Evolutionary conservation across 2,113 vertebrate species (phyloP), one percentile per base, ranked within the genome.

Genomic region (Clinocottus analis): DNA sequence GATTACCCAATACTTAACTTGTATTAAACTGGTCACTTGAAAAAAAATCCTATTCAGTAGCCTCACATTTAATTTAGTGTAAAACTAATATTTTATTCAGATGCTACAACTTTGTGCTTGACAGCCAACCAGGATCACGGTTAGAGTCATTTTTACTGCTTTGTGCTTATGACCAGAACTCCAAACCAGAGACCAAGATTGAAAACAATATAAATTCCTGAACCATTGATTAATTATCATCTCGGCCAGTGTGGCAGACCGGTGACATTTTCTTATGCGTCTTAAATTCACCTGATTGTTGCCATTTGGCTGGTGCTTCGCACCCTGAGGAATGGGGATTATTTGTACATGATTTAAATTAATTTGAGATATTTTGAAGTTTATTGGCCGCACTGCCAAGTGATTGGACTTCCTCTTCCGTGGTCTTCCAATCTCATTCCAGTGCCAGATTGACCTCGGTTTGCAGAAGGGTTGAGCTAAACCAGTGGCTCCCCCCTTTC

Each of bases 381-480:
- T 14, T 51, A 12, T 21, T 45, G 11, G 21, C 27, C 0, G 94
- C 94, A 94, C 93, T 91, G 92, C 71, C 14, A 90, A 91, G 85
- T 92, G 88, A 88, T 85, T 92, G 91, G 90, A 86, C 74, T 90
- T 88, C 91, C 90, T 82, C 7, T 64, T 0, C 47, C 12, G 13
- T 91, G 85, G 91, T 87, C 68, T 90, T 89, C 87, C 89, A 85
- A 69, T 80, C 84, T 93, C 87, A 91, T 90, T 91, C 85, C 89
- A 62, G 93, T 95, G 93, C 93, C 61, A 95, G 77, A 95, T 82
- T 0, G 61, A 90, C 82, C 86, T 94, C 93, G 61, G 90, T 91
- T 93, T 84, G 93, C 94, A 95, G 93, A 95, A 93, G 94, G 92
- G 90, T 81, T 83, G 85, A 77, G 88, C 82, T 90, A 89, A 60